These are phyloP conservation scores for Xestobium rufovillosum DNA, from an alignment of 2,888 invertebrate species.

Conservation along the genomic window DNA sequence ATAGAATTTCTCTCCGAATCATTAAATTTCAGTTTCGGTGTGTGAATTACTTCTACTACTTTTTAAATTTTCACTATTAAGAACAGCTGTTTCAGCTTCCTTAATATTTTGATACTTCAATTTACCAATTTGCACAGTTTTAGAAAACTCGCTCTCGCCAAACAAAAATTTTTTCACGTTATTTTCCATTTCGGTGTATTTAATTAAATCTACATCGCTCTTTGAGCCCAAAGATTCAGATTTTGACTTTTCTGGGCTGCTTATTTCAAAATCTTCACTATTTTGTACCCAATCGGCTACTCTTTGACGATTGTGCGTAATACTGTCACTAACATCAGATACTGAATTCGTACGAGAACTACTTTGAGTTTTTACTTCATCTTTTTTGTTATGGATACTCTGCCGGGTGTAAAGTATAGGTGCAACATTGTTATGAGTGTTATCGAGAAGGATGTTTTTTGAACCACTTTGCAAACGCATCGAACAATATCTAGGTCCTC, in stretches of 20 bases:
- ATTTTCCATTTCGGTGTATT: slow-evolving; percentile 65
- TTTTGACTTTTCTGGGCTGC: slow-evolving; percentile 42
- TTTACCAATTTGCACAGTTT: slow-evolving; percentile 37
- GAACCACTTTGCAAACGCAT: slow-evolving; percentile 70
- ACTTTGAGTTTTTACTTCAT: slow-evolving; percentile 21
- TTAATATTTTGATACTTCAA: slow-evolving; percentile 32
- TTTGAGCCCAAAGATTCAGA: slow-evolving; percentile 39
- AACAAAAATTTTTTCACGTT: slow-evolving; percentile 68
- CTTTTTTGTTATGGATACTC: slow-evolving; percentile 21
- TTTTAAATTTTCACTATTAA: neutral
- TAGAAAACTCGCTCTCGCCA: slow-evolving; percentile 38
- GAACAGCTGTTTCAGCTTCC: neutral
- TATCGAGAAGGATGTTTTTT: slow-evolving; percentile 72
- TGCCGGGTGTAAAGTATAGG: slow-evolving; percentile 65
- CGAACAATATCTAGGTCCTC: slow-evolving; percentile 68
- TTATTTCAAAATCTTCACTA: slow-evolving; percentile 48
- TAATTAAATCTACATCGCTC: slow-evolving; percentile 40
- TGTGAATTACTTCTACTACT: slow-evolving; percentile 21
- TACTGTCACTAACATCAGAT: slow-evolving; percentile 25
- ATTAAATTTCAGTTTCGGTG: slow-evolving; percentile 35
- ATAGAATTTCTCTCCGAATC: no score
- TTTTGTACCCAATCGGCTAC: slow-evolving; percentile 75
- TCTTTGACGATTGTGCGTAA: slow-evolving; percentile 33
- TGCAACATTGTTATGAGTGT: slow-evolving; percentile 62
- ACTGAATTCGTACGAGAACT: slow-evolving; percentile 21